Evolutionary conservation across 2,113 vertebrate species (phyloP), one percentile per base, ranked within the genome.

Genomic region (Bubo bubo): DNA sequence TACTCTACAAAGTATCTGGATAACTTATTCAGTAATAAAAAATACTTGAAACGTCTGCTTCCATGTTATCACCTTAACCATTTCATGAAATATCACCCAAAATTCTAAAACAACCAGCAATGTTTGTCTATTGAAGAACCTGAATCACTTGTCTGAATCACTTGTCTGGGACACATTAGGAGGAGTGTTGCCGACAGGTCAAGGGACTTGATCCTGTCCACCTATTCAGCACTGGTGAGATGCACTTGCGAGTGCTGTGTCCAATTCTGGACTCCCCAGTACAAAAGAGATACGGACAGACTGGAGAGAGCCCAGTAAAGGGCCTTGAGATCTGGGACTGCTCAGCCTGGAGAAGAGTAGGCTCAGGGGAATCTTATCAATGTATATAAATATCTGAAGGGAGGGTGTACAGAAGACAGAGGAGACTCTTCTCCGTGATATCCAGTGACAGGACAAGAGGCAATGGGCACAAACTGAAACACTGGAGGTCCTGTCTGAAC

Each of bases 181-280:
- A 34, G 19, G 2, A 10, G 2, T 10, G 7, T 16, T 82, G n/a
- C 5, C 56, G 47, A 24, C 17, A 43, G 17, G 14, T 32, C 0
- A 0, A 37, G 15, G 32, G 32, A 41, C 5, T 6, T 34, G 12
- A 28, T 72, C 26, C 32, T 64, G 72, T 35, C 11, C 22, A 27
- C 43, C 55, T 76, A 14, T 4, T 53, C 52, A n/a, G 35, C 21
- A 34, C 43, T 37, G 27, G 8, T 28, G 50, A 24, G 43, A 58
- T 20, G 19, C 22, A 16, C 28, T 26, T 72, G 20, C 37, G 50
- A 52, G 19, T n/a, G 5, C 12, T 58, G 14, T 23, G 14, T 58
- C 43, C 32, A 4, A 15, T 28, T 67, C 41, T 32, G 50, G 34
- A 21, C 30, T 41, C 6, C 20, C 3, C 21, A 67, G 27, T 5